Evolutionary conservation across 2,888 invertebrate species (phyloP), one percentile per base, ranked within the genome.

Genomic region (Temnothorax ravouxi): DNA sequence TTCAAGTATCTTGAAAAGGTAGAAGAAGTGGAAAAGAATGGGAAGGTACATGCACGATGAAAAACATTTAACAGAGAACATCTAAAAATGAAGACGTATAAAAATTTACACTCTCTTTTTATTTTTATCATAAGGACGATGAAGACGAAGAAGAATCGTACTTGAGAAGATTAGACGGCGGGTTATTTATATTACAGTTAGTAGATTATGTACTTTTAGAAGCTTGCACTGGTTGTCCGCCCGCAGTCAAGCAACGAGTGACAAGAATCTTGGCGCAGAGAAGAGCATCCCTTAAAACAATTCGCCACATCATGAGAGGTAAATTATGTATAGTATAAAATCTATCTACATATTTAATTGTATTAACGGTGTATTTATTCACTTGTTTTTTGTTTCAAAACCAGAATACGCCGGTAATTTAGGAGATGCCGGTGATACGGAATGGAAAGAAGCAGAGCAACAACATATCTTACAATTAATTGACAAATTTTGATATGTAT

Each of bases 1-100:
- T 98, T 99, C 93, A 99, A 99, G 94, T 99, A 99, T 95, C 96
- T 98, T 94, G 98, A 98, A 91, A 98, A 98, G 95, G 98, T 99
- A 0, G 97, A 98, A 92, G 95, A 96, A 71, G 96, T 98, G 2
- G 99, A 95, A 84, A 94, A 91, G 75, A 92, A 99, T 94, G 96
- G 96, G 29, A 96, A 97, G 91, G 97, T 98, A 92, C 44, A 67
- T 87, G 47, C 94, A 94, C 1, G 18, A n/a, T 56, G 3, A 9
- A 18, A 56, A 34, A 67, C 1, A 29, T 61, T 75, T 75, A 67
- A 66, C 18, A 66, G 9, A 41, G 0, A 50, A 50, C 18, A 72
- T 56, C 3, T 25, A 64, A 64, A 64, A 76, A 3, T 11, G 2
- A 9, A 54, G 13, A 18, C 0, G 0, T 21, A 25, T 21, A 15